Percentiles rank a stretch among this genome's conserved stretches.
phyloP scores from a whole-genome alignment of 2,888 invertebrate species.

The Eristalis pertinax region DNA sequence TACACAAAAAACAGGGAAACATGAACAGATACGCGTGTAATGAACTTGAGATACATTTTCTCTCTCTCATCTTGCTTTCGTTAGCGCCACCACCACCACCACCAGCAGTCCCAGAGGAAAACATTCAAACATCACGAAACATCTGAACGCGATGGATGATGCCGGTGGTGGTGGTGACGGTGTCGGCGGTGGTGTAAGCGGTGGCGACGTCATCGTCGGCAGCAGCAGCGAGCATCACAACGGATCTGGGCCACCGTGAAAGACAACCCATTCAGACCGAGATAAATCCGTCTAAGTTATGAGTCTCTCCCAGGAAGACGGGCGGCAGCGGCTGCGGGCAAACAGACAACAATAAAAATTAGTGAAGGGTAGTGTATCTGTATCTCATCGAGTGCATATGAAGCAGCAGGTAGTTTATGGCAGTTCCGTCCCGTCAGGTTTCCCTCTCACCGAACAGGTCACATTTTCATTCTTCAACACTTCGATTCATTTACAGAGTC shows the following conservation, averaged over 20 bases:
- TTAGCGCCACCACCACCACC: slow-evolving; percentile 62
- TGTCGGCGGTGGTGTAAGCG: background rate
- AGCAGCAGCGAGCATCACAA: background rate
- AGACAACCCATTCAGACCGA: slow-evolving; percentile 62
- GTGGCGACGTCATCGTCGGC: background rate
- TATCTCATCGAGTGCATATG: slow-evolving; percentile 54
- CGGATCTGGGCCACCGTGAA: slow-evolving; percentile 59
- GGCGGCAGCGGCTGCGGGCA: background rate
- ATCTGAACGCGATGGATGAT: too few species aligned
- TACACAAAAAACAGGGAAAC: background rate
- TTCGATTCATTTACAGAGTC: slow-evolving; percentile 68
- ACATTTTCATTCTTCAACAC: slow-evolving; percentile 72
- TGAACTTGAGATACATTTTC: slow-evolving; percentile 42
- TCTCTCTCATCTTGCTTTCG: slow-evolving; percentile 33
- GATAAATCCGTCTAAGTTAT: slow-evolving; percentile 67
- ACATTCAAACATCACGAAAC: slow-evolving; percentile 18
- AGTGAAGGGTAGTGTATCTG: slow-evolving; percentile 43
- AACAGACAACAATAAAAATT: slow-evolving; percentile 71
- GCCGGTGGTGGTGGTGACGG: too few species aligned
- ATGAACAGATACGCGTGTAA: slow-evolving; percentile 10
- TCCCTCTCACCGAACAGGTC: slow-evolving; percentile 46
- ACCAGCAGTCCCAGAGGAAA: slow-evolving; percentile 26
- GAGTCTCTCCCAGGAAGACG: slow-evolving; percentile 27
- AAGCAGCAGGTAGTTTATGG: slow-evolving; percentile 69
- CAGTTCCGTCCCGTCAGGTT: slow-evolving; percentile 31